phyloP scores from a whole-genome alignment of 2,888 invertebrate genomes.

The Minunthozetes semirufus region DNA sequence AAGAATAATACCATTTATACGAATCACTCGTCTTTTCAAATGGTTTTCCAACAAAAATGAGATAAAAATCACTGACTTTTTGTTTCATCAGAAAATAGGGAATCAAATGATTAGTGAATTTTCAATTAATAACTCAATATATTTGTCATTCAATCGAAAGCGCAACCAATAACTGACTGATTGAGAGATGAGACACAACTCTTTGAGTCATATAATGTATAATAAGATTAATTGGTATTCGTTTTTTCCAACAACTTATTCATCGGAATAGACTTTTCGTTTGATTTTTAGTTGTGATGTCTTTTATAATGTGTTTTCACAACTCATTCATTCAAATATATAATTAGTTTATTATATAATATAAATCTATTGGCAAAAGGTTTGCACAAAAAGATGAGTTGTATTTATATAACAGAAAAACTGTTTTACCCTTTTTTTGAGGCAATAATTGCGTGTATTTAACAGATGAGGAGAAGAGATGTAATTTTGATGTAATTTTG shows the following conservation, averaged over 20 bases:
- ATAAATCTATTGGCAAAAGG: slow-evolving; percentile 17
- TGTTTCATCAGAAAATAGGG: background rate
- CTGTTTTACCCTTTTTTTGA: background rate
- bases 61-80: background rate
- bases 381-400: background rate
- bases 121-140: background rate
- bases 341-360: background rate
- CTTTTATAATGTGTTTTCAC: background rate
- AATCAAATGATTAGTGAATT: background rate
- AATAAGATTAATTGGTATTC: background rate
- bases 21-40: background rate
- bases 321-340: slow-evolving; percentile 7
- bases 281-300: background rate
- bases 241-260: background rate
- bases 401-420: slow-evolving; percentile 11
- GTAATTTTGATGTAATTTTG: too few species aligned
- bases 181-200: slow-evolving; percentile 7
- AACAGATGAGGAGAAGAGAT: slow-evolving; percentile 12
- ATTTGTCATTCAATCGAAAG: background rate
- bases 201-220: background rate
- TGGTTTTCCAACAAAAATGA: background rate
- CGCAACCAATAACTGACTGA: slow-evolving; percentile 17
- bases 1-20: background rate
- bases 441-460: background rate
- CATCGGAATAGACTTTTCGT: background rate